Evolutionary conservation across 53 echinoderm and acorn worm species (phyloP).

Genomic region (Crossaster papposus): DNA sequence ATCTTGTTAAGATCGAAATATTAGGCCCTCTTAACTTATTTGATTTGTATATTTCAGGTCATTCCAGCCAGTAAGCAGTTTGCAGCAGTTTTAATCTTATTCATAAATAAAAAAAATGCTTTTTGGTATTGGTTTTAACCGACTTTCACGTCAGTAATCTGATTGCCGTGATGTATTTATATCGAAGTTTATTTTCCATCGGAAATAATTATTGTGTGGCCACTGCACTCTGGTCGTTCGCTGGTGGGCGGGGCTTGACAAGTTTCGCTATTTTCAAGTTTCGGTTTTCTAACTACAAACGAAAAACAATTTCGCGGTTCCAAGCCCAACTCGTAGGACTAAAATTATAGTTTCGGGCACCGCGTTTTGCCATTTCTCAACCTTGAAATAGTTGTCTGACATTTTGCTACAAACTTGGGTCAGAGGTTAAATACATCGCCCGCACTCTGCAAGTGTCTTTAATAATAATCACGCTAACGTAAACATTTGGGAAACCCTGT

Average conservation of each 20-base stretch:
- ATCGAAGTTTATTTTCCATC: too few species aligned
- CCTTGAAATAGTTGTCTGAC: conserved; percentile 43
- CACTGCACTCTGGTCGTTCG: background rate
- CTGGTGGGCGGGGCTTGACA: background rate
- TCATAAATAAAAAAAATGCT: too few species aligned
- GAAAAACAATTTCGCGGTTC: background rate
- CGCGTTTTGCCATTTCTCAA: conserved; percentile 39
- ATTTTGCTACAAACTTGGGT: conserved; percentile 28
- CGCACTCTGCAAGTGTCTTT: conserved; percentile 1
- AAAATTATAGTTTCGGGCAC: background rate
- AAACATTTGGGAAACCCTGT: conserved; percentile 23
- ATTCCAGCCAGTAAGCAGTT: too few species aligned
- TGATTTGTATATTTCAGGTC: too few species aligned
- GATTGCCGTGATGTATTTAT: too few species aligned
- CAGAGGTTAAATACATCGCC: conserved; percentile 38
- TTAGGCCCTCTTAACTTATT: too few species aligned
- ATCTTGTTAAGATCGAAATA: too few species aligned
- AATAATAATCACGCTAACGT: conserved; percentile 17
- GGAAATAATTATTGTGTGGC: background rate
- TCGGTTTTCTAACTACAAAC: background rate
- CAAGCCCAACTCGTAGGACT: background rate
- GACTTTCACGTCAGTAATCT: too few species aligned
- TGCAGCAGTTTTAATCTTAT: too few species aligned
- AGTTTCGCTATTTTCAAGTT: background rate
- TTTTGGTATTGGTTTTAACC: too few species aligned